Percentiles rank a stretch among this genome's conserved stretches.
phyloP scores from a whole-genome alignment of 2,113 vertebrate genomes.

The Maccullochella peelii region DNA sequence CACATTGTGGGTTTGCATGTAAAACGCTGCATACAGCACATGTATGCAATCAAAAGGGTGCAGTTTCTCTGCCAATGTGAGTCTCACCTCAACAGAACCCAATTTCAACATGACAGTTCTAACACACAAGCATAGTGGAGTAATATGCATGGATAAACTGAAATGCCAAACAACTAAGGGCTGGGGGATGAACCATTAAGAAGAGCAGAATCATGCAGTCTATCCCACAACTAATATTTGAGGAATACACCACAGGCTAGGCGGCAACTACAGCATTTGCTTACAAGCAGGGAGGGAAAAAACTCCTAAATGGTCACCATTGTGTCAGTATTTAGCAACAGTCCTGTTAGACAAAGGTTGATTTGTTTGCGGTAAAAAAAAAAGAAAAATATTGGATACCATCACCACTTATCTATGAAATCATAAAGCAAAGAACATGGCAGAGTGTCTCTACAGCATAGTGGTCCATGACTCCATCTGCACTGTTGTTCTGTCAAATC shows the following conservation, averaged over 20 bases:
- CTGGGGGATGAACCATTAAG: conserved; percentile 6
- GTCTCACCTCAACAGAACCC: neutral
- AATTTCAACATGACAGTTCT: neutral
- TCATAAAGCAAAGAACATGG: neutral
- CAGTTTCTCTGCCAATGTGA: neutral
- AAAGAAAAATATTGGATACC: neutral
- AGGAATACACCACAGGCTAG: neutral
- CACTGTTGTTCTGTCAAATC: neutral
- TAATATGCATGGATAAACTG: neutral
- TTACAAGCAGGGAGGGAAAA: neutral
- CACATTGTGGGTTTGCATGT: neutral
- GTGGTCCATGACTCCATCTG: neutral
- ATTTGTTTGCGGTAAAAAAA: conserved; percentile 19
- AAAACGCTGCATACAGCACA: neutral
- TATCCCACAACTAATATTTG: conserved; percentile 14
- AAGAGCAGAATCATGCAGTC: neutral
- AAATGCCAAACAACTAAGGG: neutral
- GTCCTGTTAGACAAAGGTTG: neutral
- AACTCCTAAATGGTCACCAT: conserved; percentile 11
- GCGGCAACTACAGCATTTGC: conserved; percentile 15
- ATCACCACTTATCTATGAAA: neutral
- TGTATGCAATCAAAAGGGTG: neutral
- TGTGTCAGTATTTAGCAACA: conserved; percentile 24
- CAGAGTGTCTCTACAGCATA: neutral
- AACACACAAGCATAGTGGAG: conserved; percentile 1